Evolutionary conservation across 1,140 invertebrate genomes (phyloP), one percentile per base, ranked within the genome.

Genomic region (Drosophila eugracilis): DNA sequence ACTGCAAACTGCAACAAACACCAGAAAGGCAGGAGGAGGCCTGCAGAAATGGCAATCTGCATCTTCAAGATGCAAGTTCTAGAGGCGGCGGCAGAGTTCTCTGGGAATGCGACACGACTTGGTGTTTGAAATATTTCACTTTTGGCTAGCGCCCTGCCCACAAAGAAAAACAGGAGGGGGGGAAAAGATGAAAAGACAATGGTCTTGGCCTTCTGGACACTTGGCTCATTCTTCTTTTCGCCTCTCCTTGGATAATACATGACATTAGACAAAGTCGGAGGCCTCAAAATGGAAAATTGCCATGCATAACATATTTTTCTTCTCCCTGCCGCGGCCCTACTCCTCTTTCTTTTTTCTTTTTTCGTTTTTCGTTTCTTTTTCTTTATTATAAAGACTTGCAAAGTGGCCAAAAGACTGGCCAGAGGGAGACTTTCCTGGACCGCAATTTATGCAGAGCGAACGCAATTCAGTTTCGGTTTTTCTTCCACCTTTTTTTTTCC

Each of bases 221-320:
- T 44, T 44, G 65, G 28, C 54, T 14, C 26, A 19, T 15, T 36
- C 21, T 59, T 44, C 15, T 28, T n/a, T 47, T 45, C 6, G 9
- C 55, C 55, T 34, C 19, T 34, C n/a, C 41, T 45, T 17, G 57
- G 57, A 41, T 63, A 73, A 80, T 84, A 80, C 81, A 80, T 84
- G 76, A 79, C 77, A 86, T 84, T 86, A 84, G 84, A 62, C 47
- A 22, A 60, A 28, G 30, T 57, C 73, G 71, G 74, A 86, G 77
- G 77, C 74, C 63, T 86, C 74, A 86, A 86, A 88, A 88, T 88
- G 78, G 74, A 88, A 88, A 86, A 86, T 86, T 86, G 81, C 81
- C 73, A 86, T 86, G 81, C 81, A 86, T 86, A 86, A 80, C 77
- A 86, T 77, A 81, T 81, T 80, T 75, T 67, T 59, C 34, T 49